phyloP scores from a whole-genome alignment of 1,140 invertebrate genomes.

The Drosophila malerkotliana region DNA sequence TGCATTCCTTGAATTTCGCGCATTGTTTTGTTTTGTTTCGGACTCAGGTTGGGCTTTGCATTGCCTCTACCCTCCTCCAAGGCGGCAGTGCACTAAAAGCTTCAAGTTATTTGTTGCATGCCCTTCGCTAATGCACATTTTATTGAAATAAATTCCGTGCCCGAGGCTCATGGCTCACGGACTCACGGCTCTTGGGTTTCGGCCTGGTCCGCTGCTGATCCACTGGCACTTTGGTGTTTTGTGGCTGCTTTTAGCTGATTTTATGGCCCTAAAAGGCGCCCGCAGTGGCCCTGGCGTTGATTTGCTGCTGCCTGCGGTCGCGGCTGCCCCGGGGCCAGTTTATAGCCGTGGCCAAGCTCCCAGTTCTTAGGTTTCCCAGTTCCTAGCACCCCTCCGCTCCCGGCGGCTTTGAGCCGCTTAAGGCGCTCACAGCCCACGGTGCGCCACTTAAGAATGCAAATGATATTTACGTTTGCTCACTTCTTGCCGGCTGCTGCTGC shows the following conservation, averaged over 20 bases:
- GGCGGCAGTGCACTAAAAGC: conserved; percentile 63
- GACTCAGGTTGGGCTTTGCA: conserved; percentile 41
- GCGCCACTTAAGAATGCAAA: conserved; percentile 79
- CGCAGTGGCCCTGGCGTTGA: conserved; percentile 64
- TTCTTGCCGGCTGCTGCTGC: conserved; percentile 19
- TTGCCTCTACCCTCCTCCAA: background rate
- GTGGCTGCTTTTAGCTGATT: conserved; percentile 81
- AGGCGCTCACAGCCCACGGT: conserved; percentile 40
- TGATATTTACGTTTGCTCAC: conserved; percentile 73
- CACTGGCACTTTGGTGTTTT: conserved; percentile 74
- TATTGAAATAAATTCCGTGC: conserved; percentile 82
- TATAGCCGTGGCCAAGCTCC: conserved; percentile 47
- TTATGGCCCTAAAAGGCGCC: conserved; percentile 74
- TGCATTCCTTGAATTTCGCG: conserved; percentile 7
- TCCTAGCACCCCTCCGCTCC: background rate
- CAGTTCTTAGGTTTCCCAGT: conserved; percentile 1
- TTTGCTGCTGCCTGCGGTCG: conserved; percentile 68
- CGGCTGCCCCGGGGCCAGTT: conserved; percentile 72
- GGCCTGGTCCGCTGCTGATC: conserved; percentile 36
- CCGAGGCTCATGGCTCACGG: conserved; percentile 20
- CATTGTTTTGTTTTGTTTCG: conserved; percentile 47
- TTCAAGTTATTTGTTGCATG: conserved; percentile 77
- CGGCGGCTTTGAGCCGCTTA: conserved; percentile 36
- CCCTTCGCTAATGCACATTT: conserved; percentile 77
- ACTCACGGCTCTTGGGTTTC: conserved; percentile 4